These are phyloP conservation scores for Gobiocypris rarus DNA, from an alignment of 2,113 vertebrate genomes.

Conservation along the genomic window DNA sequence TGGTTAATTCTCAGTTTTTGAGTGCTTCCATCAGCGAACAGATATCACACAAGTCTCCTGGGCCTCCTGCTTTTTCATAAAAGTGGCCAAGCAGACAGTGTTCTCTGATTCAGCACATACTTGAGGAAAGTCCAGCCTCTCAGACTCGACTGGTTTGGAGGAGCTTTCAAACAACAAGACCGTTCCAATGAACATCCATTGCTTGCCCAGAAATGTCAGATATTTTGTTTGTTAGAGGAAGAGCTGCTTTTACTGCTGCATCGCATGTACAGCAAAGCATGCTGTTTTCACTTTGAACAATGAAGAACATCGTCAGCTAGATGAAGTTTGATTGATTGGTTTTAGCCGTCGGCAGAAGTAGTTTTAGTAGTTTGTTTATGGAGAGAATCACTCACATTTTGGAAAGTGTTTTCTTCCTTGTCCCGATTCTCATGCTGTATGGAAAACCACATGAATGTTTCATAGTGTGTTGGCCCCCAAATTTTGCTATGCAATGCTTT, in stretches of 20 bases:
- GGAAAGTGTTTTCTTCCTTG: not conserved
- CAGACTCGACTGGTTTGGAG: conserved; percentile 17
- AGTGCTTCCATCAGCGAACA: not conserved
- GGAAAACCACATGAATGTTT: not conserved
- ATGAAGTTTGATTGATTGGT: not conserved
- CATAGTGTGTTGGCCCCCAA: not conserved
- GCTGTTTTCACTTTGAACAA: not conserved
- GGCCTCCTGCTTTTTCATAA: conserved; percentile 11
- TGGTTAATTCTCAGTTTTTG: not conserved
- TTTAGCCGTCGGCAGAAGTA: not conserved
- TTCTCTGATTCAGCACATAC: conserved; percentile 33
- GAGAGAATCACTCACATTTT: not conserved
- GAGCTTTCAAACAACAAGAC: conserved; percentile 5
- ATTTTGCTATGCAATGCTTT: not conserved
- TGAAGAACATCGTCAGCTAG: not conserved
- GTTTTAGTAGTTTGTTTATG: conserved; percentile 23
- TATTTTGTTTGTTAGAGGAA: conserved; percentile 4
- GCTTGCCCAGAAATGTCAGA: conserved; percentile 13
- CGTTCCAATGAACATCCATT: not conserved
- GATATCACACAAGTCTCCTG: conserved; percentile 9
- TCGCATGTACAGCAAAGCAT: not conserved
- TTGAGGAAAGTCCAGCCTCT: conserved; percentile 27
- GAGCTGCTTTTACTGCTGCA: not conserved
- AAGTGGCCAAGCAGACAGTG: not conserved
- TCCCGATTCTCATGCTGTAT: not conserved